Conservation (phyloP, 2,888 invertebrate genomes). For the Mythimna lalbum region DNA sequence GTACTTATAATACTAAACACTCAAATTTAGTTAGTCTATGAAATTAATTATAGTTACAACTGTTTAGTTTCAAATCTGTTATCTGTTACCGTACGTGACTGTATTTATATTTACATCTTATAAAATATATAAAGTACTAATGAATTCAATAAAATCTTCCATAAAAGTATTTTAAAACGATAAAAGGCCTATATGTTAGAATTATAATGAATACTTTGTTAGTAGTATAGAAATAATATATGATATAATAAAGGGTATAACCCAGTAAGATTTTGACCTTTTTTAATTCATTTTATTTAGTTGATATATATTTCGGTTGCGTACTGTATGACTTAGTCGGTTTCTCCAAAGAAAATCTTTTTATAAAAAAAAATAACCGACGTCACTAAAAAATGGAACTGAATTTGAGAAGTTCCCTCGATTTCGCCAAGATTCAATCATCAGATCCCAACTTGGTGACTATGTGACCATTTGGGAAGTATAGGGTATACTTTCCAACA, state of each 20-base stretch:
- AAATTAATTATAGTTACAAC: not conserved
- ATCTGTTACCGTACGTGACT: not conserved
- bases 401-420: too few relatives aligned
- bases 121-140: not conserved
- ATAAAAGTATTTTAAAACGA: not conserved
- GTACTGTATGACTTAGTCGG: not conserved
- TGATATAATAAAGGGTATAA: too few relatives aligned
- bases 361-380: too few relatives aligned
- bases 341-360: too few relatives aligned
- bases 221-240: too few relatives aligned
- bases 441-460: too few relatives aligned
- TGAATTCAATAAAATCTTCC: slow-evolving; percentile 5
- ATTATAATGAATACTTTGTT: not conserved
- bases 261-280: not conserved
- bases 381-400: too few relatives aligned
- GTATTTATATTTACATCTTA: slow-evolving; percentile 14
- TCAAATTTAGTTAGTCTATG: not conserved
- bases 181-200: not conserved
- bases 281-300: not conserved
- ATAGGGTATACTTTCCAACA: too few relatives aligned
- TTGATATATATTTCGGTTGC: not conserved
- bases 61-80: not conserved
- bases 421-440: too few relatives aligned
- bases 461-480: too few relatives aligned
- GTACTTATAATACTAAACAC: not conserved